Evolutionary conservation across 2,888 invertebrate genomes (phyloP), one percentile per base, ranked within the genome.

Genomic region (Augochlorella aurata): DNA sequence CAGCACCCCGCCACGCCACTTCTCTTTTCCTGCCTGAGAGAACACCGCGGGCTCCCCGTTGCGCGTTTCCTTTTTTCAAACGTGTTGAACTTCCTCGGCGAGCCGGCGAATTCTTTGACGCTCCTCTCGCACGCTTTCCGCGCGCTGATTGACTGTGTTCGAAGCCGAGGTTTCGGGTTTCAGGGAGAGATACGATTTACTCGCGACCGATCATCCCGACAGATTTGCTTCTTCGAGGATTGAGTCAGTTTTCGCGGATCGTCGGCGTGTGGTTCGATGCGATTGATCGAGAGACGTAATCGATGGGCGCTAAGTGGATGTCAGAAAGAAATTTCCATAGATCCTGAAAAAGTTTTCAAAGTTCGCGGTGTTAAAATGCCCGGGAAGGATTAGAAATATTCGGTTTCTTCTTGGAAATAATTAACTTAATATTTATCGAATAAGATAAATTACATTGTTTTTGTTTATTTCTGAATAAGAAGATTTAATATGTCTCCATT

Each of bases 111-210:
- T 38, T 63, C 65, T 38, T 65, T 38, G 63, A 38, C 63, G 63
- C 63, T 18, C 18, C 38, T 44, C 10, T 44, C 65, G 65, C n/a
- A 10, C 38, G 65, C n/a, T 65, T 65, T 44, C 10, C n/a, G 5
- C 58, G 10, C n/a, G 44, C n/a, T 65, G 65, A 65, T 65, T 65
- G 65, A 65, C n/a, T 18, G 44, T n/a, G 65, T 5, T 65, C 7
- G 18, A 29, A 29, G 38, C 18, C 44, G 65, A 10, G n/a, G 12
- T 38, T n/a, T n/a, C n/a, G n/a, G 38, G 29, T 29, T 10, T 1
- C 65, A 4, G 38, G 44, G 5, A 44, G 38, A 16, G 61, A 18
- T 63, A 18, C 8, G 18, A 63, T 38, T 16, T 63, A 18, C 63
- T 38, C 29, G 18, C 3, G 24, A 8, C 9, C 58, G 58, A 58